Evolutionary conservation across 2,797 vertebrate species (phyloP), one percentile per base, ranked within the genome.

Genomic region (Intellagama lesueurii): DNA sequence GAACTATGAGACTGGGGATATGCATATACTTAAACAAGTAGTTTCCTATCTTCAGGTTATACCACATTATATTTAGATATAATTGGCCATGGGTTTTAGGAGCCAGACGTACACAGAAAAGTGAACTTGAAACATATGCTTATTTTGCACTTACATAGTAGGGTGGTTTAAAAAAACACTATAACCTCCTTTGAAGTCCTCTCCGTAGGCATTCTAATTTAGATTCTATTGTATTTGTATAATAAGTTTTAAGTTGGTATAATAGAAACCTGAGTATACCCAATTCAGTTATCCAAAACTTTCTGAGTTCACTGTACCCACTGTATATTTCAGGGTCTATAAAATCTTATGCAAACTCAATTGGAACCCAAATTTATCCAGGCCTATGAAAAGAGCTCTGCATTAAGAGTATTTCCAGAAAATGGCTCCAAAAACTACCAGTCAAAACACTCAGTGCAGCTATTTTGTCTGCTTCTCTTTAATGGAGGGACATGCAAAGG

Each of bases 11-110:
- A 77, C 72, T 90, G 75, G 93, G 91, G 89, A 91, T 90, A 93
- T 81, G 72, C 44, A 32, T 81, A 19, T 90, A 94, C 93, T 95
- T 94, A 89, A 93, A 95, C 88, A 96, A 95, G 90, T 91, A 89
- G 83, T 94, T 92, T 95, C 84, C 89, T 91, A 94, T 94, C 85
- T 93, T 85, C 84, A 83, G 88, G 69, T 93, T 91, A 88, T 85
- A 76, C 28, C 92, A 82, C 80, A 70, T 1, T 87, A 91, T 32
- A 81, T 92, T 94, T 94, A 86, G 90, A 56, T 85, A 81, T 76
- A 85, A 88, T 80, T 88, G 47, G 73, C 56, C 83, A 86, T 22
- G 87, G 76, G 89, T 78, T 93, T 90, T 87, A 93, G 93, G 92
- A 93, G 89, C 49, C 85, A 93, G 85, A 83, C 85, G 92, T 69